Evolutionary conservation across 1,140 invertebrate genomes (phyloP), one percentile per base, ranked within the genome.

Genomic region (Venustaconcha ellipsiformis): DNA sequence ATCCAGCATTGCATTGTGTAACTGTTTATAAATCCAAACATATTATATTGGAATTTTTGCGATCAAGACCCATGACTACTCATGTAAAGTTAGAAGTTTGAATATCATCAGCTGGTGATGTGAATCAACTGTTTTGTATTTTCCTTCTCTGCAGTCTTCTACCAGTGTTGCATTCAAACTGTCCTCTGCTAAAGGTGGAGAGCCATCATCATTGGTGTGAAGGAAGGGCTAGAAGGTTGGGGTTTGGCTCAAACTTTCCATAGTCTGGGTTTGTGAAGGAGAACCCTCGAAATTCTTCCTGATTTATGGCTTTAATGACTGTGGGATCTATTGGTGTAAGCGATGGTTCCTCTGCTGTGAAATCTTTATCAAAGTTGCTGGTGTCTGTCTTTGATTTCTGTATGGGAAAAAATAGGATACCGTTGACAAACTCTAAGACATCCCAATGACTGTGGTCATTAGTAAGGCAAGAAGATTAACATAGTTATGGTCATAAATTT

Each of bases 341-440:
- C 23, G 95, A 93, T 11, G 98, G 97, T 82, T 99, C 97, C 91
- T 99, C 98, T 90, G 97, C 97, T 13, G 98, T 99, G 90, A 99
- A 99, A 92, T 99, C 98, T 17, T 97, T 94, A 91, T 99, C 98
- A 91, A 99, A 99, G 92, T 99, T 99, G 82, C 96, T 93, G 63
- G 97, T 97, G 91, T 99, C 98, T 87, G 96, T 96, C 92, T 96
- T 95, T 88, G 94, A 97, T 95, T 97, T 98, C 98, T 99, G 92
- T 57, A 92, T 92, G 84, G 86, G 78, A 82, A 57, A 64, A 72
- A 64, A 11, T 56, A 48, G 57, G 23, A 67, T n/a, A 66, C 23
- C 14, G 37, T 17, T 70, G n/a, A 80, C 62, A 74, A 17, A 65
- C 17, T 66, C 67, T 26, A 8, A 23, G 18, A 23, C 18, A 23